A percentile compares a stretch with the other conserved stretches of the same genome.
Conservation (phyloP, 2,888 invertebrate species). For the Girardia tigrina region DNA sequence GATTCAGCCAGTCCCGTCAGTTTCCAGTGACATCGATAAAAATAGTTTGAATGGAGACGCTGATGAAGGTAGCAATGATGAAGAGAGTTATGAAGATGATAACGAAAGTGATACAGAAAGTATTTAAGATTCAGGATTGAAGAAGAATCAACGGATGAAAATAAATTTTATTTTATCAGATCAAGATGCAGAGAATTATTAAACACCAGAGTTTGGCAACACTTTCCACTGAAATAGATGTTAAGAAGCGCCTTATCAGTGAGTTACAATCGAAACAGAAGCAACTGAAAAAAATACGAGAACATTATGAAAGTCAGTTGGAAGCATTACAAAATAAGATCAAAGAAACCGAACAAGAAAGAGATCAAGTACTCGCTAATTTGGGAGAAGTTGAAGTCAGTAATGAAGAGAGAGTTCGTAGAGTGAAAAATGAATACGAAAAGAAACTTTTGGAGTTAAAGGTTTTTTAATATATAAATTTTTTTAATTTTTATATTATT, state of each 20-base stretch:
- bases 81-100: slow-evolving; percentile 31
- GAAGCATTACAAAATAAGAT: slow-evolving; percentile 69
- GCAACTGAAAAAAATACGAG: slow-evolving; percentile 66
- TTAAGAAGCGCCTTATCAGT: slow-evolving; percentile 81
- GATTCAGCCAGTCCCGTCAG: not conserved
- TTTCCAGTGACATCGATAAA: slow-evolving; percentile 6
- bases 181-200: slow-evolving; percentile 34
- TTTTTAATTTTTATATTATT: too few relatives aligned
- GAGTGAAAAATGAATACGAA: slow-evolving; percentile 68
- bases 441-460: slow-evolving; percentile 58
- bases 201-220: slow-evolving; percentile 69
- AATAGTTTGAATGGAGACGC: slow-evolving; percentile 8
- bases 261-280: slow-evolving; percentile 77
- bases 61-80: slow-evolving; percentile 30
- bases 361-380: slow-evolving; percentile 65
- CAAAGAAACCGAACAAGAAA: slow-evolving; percentile 71
- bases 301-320: slow-evolving; percentile 81
- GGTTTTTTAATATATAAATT: too few relatives aligned
- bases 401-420: slow-evolving; percentile 42
- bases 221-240: slow-evolving; percentile 77
- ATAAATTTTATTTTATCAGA: too few relatives aligned
- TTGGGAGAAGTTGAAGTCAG: slow-evolving; percentile 42
- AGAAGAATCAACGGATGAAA: too few relatives aligned
- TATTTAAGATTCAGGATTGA: too few relatives aligned
- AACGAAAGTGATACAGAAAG: slow-evolving; percentile 32